Percentiles rank a stretch among this genome's conserved stretches.
phyloP scores from a whole-genome alignment of 2,888 invertebrate genomes.

The Gibbula magus region DNA sequence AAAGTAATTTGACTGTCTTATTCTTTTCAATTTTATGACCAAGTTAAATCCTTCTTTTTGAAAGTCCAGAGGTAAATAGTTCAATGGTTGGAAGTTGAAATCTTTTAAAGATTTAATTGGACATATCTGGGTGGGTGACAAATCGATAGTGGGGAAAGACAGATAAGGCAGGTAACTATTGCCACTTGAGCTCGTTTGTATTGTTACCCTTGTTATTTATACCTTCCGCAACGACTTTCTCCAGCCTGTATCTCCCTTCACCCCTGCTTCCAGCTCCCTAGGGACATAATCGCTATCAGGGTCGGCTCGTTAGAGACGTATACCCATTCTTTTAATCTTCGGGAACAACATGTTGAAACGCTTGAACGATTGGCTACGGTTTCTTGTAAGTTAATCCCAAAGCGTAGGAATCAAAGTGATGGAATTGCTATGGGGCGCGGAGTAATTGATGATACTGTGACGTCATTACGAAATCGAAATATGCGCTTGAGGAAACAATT shows the following conservation, averaged over 20 bases:
- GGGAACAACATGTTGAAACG: too few species aligned
- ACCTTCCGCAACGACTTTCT: not conserved
- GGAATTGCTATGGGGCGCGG: too few species aligned
- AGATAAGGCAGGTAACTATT: too few species aligned
- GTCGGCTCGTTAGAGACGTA: too few species aligned
- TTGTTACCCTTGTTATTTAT: not conserved
- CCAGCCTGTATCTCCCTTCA: too few species aligned
- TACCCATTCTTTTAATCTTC: too few species aligned
- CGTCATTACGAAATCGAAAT: too few species aligned
- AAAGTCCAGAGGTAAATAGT: not conserved
- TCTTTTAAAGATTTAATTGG: not conserved
- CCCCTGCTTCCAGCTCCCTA: too few species aligned
- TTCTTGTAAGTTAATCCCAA: not conserved
- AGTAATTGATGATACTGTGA: too few species aligned
- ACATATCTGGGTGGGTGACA: not conserved
- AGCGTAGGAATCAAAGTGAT: not conserved
- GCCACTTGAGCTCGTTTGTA: not conserved
- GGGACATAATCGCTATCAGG: too few species aligned
- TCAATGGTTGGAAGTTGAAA: not conserved
- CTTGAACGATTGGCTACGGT: not conserved
- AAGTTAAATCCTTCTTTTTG: not conserved
- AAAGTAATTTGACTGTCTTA: not conserved
- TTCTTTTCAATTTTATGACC: not conserved
- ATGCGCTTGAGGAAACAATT: too few species aligned
- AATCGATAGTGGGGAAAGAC: not conserved